phyloP scores from a whole-genome alignment of 2,888 invertebrate species.

The Penaeus monodon region DNA sequence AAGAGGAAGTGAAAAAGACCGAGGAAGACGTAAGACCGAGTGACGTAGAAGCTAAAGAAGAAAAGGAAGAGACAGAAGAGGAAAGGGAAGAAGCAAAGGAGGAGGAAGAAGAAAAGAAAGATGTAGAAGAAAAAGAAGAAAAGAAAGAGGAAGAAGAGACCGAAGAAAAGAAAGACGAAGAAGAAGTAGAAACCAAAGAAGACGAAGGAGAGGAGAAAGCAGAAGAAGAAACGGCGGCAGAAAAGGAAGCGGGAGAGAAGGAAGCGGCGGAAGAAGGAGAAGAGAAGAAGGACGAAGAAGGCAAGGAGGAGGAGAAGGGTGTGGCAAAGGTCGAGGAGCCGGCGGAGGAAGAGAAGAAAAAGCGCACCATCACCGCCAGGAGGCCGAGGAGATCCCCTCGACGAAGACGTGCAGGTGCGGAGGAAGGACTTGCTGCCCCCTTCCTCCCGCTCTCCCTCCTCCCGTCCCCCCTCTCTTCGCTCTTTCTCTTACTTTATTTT shows the following conservation, averaged over 20 bases:
- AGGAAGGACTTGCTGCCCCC: not conserved
- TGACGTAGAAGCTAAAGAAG: not conserved
- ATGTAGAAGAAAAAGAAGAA: not conserved
- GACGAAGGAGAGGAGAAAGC: not conserved
- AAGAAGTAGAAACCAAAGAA: not conserved
- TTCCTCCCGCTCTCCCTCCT: too few species aligned
- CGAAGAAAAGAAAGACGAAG: conserved; percentile 11
- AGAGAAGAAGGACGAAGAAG: not conserved
- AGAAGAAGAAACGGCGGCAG: not conserved
- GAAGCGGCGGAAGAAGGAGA: not conserved
- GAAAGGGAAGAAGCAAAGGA: conserved; percentile 5
- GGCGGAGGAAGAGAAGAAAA: conserved; percentile 7
- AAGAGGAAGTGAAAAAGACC: not conserved
- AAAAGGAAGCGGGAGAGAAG: not conserved
- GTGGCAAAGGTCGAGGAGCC: not conserved
- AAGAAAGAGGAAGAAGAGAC: not conserved
- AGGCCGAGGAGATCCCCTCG: conserved; percentile 33
- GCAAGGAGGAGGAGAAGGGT: conserved; percentile 7
- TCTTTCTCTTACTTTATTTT: too few species aligned
- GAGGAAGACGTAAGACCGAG: not conserved
- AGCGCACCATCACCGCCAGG: conserved; percentile 13
- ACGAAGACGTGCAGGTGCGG: conserved; percentile 41
- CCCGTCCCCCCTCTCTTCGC: too few species aligned
- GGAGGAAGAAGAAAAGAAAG: too few species aligned
- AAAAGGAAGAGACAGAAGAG: not conserved